These are phyloP conservation scores for Fragum sueziense DNA, from an alignment of 2,888 invertebrate species.

Conservation along the genomic window DNA sequence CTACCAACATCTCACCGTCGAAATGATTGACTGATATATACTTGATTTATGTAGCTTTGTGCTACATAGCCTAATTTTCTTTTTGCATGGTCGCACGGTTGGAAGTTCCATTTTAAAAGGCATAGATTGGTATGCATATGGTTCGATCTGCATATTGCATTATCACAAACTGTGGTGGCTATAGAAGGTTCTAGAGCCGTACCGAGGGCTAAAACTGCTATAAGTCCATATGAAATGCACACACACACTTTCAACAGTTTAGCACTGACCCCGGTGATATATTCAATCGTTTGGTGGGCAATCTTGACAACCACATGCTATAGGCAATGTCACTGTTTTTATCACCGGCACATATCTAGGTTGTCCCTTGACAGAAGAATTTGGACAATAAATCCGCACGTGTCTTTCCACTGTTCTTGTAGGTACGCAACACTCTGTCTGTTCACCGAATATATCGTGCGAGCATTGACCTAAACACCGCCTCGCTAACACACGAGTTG, in stretches of 20 bases:
- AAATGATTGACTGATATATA: too few species aligned
- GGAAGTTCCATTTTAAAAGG: too few species aligned
- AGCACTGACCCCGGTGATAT: too few species aligned
- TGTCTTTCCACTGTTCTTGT: neutral
- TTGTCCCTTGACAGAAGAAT: neutral
- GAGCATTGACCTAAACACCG: slow-evolving; percentile 8
- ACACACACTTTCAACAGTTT: neutral
- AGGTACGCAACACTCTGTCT: neutral
- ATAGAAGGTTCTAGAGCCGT: too few species aligned
- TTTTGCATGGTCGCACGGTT: too few species aligned
- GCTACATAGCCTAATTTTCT: too few species aligned
- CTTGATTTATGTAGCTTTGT: too few species aligned
- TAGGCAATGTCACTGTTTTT: neutral
- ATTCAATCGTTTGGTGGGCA: slow-evolving; percentile 7
- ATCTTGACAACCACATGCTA: neutral
- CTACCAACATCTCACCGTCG: too few species aligned
- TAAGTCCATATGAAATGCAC: too few species aligned
- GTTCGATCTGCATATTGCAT: too few species aligned
- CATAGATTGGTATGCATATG: too few species aligned
- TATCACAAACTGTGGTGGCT: neutral
- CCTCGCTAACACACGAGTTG: slow-evolving; percentile 3
- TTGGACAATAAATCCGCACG: neutral
- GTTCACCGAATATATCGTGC: neutral
- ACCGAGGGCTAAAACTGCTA: too few species aligned
- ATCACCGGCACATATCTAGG: neutral